A percentile compares a stretch with the other conserved stretches of the same genome.
phyloP scores from a whole-genome alignment of 2,113 vertebrate species.

The Pelvicachromis taeniatus region DNA sequence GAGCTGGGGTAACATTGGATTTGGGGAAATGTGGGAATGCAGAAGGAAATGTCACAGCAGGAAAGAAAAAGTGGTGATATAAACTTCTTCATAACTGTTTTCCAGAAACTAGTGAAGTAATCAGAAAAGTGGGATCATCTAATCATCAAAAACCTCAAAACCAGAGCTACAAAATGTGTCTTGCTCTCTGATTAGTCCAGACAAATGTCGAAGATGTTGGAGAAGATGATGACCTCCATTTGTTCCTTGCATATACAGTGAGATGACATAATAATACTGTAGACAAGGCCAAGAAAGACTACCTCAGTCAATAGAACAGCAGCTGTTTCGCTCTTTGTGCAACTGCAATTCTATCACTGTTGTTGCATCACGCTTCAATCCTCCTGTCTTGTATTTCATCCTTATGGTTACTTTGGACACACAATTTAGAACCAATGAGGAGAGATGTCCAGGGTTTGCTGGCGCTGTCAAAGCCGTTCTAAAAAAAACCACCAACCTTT shows the following conservation, averaged over 20 bases:
- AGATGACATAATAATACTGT: conserved; percentile 21
- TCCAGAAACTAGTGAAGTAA: background rate
- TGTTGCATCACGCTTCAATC: conserved; percentile 1
- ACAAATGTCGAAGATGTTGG: background rate
- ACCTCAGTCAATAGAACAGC: conserved; percentile 18
- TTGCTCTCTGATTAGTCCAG: background rate
- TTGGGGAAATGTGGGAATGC: background rate
- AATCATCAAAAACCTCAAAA: background rate
- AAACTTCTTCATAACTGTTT: background rate
- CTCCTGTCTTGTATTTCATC: background rate
- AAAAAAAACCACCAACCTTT: conserved; percentile 59
- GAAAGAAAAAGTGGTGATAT: background rate
- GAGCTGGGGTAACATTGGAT: background rate
- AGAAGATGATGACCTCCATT: background rate
- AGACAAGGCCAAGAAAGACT: background rate
- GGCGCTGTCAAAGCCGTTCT: conserved; percentile 54
- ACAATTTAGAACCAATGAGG: background rate
- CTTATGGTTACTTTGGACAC: conserved; percentile 19
- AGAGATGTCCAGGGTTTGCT: conserved; percentile 27
- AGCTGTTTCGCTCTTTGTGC: conserved; percentile 9
- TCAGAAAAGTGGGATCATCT: background rate
- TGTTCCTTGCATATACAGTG: conserved; percentile 4
- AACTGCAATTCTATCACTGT: background rate
- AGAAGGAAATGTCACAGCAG: background rate
- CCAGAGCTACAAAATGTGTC: background rate